A percentile compares a stretch with the other conserved stretches of the same genome.
Conservation (phyloP, 2,888 invertebrate genomes). For the Hydroisotoma schaefferi region DNA sequence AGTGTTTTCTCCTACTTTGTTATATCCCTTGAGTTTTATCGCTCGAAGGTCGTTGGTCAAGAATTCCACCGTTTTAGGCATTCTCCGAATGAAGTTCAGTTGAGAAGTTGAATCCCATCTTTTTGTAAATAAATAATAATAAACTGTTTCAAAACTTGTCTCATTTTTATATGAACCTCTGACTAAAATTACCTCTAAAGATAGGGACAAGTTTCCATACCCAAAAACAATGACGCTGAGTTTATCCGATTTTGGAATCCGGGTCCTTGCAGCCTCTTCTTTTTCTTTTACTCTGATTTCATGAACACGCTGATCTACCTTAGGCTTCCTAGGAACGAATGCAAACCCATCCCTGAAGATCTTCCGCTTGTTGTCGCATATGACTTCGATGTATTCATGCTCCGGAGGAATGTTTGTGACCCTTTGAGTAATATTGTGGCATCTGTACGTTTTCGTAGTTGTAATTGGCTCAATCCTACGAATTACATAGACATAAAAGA, state of each 20-base stretch:
- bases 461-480: slow-evolving; percentile 19
- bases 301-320: too few relatives aligned
- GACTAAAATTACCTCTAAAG: too few relatives aligned
- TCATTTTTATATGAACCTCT: too few relatives aligned
- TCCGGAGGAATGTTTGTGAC: slow-evolving; percentile 16
- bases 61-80: slow-evolving; percentile 50
- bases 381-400: slow-evolving; percentile 28
- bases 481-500: neutral
- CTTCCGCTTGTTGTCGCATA: slow-evolving; percentile 13
- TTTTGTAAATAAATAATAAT: slow-evolving; percentile 52
- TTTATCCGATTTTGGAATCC: neutral
- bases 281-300: slow-evolving; percentile 15
- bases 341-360: slow-evolving; percentile 31
- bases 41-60: slow-evolving; percentile 49
- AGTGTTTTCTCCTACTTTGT: slow-evolving; percentile 57
- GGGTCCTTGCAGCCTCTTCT: slow-evolving; percentile 1
- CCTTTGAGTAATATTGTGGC: slow-evolving; percentile 15
- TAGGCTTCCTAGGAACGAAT: slow-evolving; percentile 14
- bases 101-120: slow-evolving; percentile 52
- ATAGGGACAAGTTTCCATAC: too few relatives aligned
- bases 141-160: slow-evolving; percentile 48
- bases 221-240: slow-evolving; percentile 4
- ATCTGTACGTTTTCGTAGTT: slow-evolving; percentile 6
- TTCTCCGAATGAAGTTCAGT: slow-evolving; percentile 50
- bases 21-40: slow-evolving; percentile 50